Percentiles rank a stretch among this genome's conserved stretches.
Evolutionary conservation across 2,888 invertebrate genomes (phyloP).

Genomic region (Eilema caniola): DNA sequence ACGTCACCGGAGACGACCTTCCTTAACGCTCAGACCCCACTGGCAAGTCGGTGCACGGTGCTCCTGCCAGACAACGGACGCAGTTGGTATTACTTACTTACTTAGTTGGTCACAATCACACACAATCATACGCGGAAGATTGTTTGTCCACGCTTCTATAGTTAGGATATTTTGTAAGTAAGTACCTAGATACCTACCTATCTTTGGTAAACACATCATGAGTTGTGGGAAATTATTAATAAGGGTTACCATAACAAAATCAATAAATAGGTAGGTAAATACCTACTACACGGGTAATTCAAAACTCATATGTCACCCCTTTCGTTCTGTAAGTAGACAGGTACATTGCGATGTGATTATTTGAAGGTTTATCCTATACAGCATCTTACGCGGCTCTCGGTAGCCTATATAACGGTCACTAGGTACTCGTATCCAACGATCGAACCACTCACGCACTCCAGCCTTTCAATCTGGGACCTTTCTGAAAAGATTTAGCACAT

Average conservation of each 20-base stretch:
- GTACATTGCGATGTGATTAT: not conserved
- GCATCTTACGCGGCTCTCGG: not conserved
- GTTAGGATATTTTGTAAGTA: no score
- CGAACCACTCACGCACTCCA: not conserved
- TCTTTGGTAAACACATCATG: no score
- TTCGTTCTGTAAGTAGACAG: not conserved
- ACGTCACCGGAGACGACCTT: no score
- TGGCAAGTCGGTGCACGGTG: no score
- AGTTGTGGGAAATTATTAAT: not conserved
- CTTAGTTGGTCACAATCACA: no score
- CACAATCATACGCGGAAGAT: no score
- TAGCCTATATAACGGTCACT: not conserved
- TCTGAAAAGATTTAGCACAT: not conserved
- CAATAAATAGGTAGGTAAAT: conserved; percentile 5
- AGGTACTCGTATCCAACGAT: not conserved
- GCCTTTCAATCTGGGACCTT: not conserved
- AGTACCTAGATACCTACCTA: no score
- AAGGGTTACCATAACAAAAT: conserved; percentile 19
- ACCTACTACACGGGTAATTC: not conserved
- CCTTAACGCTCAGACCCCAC: no score
- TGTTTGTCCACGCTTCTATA: no score
- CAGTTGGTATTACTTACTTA: no score
- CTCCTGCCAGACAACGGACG: no score
- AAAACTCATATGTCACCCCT: not conserved
- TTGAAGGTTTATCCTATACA: not conserved